Evolutionary conservation across 2,888 invertebrate species (phyloP), one percentile per base, ranked within the genome.

Genomic region (Atrina japonica): DNA sequence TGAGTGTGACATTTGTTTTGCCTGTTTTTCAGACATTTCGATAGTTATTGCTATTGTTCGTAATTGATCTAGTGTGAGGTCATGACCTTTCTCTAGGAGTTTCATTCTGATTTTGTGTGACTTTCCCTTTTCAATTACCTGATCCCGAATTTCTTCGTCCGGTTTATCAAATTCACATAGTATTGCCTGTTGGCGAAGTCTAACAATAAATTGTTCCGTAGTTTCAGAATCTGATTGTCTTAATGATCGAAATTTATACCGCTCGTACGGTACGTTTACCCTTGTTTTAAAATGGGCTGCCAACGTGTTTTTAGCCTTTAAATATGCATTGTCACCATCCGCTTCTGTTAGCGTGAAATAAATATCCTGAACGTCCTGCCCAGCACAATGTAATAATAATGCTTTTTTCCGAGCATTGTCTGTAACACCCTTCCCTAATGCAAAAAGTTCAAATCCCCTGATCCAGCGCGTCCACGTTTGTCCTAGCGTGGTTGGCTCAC

Each of bases 141-240:
- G 77, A 41, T 77, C 75, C 23, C 75, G 9, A 2, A 77, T 67
- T 43, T 66, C 49, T 52, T 73, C 72, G 23, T 66, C 27, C 14
- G 27, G 41, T 5, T 61, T 18, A 18, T 27, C 61, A 58, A 75
- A 75, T 6, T 73, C 59, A 53, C 77, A 77, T 18, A 56, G 41
- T 30, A 60, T 64, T 0, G 70, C 47, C 55, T 72, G 23, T 16
- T 40, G 40, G 25, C 70, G n/a, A 14, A 75, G 49, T 29, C 73
- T 9, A 1, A 70, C 66, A 6, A 75, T 43, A 59, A 49, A 77
- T 27, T 75, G 72, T 16, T 72, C 72, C 16, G 70, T 47, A 3
- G 72, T 64, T 47, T 77, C 75, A 3, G n/a, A 18, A 40, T 35
- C 11, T 23, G 14, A 25, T 41, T 77, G 77, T 11, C 21, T 14